Evolutionary conservation across 2,113 vertebrate species (phyloP).

Genomic region (Sander lucioperca): DNA sequence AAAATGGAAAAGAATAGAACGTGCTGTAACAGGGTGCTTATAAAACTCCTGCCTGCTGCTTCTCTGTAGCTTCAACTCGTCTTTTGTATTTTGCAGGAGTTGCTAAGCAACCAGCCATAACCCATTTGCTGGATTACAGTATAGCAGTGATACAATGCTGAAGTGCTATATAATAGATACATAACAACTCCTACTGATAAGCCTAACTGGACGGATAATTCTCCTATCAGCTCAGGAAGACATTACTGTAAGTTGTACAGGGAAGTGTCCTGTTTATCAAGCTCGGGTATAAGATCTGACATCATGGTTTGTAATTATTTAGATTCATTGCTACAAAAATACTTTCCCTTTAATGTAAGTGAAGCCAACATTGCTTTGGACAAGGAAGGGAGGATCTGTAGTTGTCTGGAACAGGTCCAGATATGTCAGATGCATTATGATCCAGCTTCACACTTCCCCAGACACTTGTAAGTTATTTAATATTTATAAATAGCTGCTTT

Average conservation of each 20-base stretch:
- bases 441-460: slow-evolving; percentile 29
- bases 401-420: slow-evolving; percentile 19
- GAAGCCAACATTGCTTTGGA: background rate
- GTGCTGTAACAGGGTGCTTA: slow-evolving; percentile 33
- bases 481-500: slow-evolving; percentile 59
- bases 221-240: slow-evolving; percentile 22
- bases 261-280: background rate
- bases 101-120: slow-evolving; percentile 74
- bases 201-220: slow-evolving; percentile 33
- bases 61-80: slow-evolving; percentile 32
- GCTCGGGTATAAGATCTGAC: slow-evolving; percentile 1
- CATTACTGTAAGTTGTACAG: slow-evolving; percentile 9
- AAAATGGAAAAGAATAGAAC: slow-evolving; percentile 50
- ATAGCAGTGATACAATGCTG: slow-evolving; percentile 55
- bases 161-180: slow-evolving; percentile 55
- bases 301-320: slow-evolving; percentile 28
- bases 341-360: background rate
- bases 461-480: slow-evolving; percentile 51
- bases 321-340: slow-evolving; percentile 4
- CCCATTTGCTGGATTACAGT: slow-evolving; percentile 54
- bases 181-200: slow-evolving; percentile 57
- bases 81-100: slow-evolving; percentile 70
- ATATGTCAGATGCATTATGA: slow-evolving; percentile 27
- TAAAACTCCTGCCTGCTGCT: slow-evolving; percentile 50
- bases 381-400: background rate